phyloP scores from a whole-genome alignment of 2,113 vertebrate species.

The Coptodon bakossiorum region DNA sequence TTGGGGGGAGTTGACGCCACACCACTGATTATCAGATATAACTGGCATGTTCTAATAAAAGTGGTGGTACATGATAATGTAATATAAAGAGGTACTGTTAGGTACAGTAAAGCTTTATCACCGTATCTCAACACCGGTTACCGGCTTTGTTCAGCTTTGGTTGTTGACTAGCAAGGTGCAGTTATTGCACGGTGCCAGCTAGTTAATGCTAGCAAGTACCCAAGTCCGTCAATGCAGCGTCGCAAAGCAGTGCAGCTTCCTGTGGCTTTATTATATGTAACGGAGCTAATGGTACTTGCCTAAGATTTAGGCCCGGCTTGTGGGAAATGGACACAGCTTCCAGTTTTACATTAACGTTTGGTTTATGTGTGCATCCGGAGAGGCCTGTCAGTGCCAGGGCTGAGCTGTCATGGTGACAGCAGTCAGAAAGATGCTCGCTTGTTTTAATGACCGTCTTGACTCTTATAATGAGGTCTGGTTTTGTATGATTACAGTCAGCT shows the following conservation, averaged over 20 bases:
- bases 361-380: background rate
- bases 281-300: background rate
- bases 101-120: background rate
- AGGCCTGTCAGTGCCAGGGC: constrained; percentile 6
- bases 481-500: background rate
- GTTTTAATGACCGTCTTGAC: background rate
- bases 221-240: background rate
- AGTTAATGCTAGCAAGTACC: background rate
- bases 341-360: background rate
- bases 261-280: background rate
- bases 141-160: constrained; percentile 63
- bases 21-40: background rate
- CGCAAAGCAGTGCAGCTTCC: background rate
- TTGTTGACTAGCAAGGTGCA: constrained; percentile 21
- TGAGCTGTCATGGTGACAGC: background rate
- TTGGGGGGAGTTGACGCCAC: background rate
- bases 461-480: background rate
- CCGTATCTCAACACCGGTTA: constrained; percentile 34
- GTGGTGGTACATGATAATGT: background rate
- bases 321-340: background rate
- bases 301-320: background rate
- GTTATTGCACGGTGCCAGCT: background rate
- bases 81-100: background rate
- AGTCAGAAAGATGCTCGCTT: background rate
- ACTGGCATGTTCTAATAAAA: background rate